phyloP scores from a whole-genome alignment of 2,888 invertebrate species.

The Formica aserva region DNA sequence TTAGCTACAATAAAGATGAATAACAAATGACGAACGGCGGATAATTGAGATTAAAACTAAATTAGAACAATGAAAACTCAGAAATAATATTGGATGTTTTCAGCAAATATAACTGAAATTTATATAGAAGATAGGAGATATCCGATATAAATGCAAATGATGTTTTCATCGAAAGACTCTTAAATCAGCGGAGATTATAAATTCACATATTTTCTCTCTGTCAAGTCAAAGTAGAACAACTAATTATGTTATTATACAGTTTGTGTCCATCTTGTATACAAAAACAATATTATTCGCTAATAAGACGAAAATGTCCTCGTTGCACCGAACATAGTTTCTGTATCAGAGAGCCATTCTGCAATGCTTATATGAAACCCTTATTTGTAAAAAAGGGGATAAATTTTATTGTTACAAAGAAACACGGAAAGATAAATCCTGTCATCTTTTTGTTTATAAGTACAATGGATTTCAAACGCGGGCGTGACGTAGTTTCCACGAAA shows the following conservation, averaged over 20 bases:
- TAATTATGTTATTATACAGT: not conserved
- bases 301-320: slow-evolving; percentile 15
- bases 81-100: not conserved
- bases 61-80: not conserved
- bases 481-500: slow-evolving; percentile 67
- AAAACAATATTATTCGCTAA: slow-evolving; percentile 3
- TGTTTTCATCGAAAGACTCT: not conserved
- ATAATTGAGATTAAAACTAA: not conserved
- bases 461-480: slow-evolving; percentile 58
- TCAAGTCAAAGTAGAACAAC: not conserved
- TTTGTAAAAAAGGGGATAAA: slow-evolving; percentile 32
- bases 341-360: slow-evolving; percentile 7
- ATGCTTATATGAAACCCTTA: slow-evolving; percentile 20
- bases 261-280: not conserved
- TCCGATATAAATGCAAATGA: not conserved
- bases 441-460: slow-evolving; percentile 65
- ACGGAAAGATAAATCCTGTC: slow-evolving; percentile 47
- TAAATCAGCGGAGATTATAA: not conserved
- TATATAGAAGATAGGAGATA: not conserved
- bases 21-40: not conserved
- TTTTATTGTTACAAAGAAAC: slow-evolving; percentile 55
- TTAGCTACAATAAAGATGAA: not conserved
- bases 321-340: slow-evolving; percentile 25
- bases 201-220: not conserved
- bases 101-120: not conserved